These are phyloP conservation scores for Oryzaephilus surinamensis DNA, from an alignment of 1,140 invertebrate genomes.

Conservation along the genomic window DNA sequence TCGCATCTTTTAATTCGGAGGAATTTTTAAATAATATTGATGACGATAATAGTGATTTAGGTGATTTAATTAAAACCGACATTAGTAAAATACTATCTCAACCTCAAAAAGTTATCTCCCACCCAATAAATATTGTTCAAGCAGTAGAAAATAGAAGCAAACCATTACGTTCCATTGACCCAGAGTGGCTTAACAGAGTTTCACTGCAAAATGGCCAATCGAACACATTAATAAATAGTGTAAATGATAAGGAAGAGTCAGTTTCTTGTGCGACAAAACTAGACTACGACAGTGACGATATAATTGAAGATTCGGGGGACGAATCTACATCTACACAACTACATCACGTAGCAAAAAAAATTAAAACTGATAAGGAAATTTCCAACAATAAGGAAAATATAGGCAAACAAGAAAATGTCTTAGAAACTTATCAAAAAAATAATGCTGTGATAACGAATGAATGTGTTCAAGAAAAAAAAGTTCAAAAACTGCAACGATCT, in stretches of 20 bases:
- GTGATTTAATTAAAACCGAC: no score
- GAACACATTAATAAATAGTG: no score
- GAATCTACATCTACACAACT: conserved; percentile 26
- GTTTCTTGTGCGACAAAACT: no score
- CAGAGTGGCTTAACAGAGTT: conserved; percentile 32
- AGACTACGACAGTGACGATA: conserved; percentile 40
- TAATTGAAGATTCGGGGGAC: conserved; percentile 55
- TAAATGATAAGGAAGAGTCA: no score
- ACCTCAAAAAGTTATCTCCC: conserved; percentile 18
- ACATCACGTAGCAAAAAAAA: conserved; percentile 30
- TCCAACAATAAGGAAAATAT: neutral
- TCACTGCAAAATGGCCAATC: no score
- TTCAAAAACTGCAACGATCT: neutral
- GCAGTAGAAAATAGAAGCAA: conserved; percentile 24
- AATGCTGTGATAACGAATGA: neutral
- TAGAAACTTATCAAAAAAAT: no score
- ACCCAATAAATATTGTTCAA: conserved; percentile 37
- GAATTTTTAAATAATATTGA: no score
- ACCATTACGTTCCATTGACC: conserved; percentile 24
- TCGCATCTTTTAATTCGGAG: no score
- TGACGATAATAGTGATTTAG: no score
- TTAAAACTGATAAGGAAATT: conserved; percentile 12
- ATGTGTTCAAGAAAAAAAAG: neutral
- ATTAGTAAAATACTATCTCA: no score
- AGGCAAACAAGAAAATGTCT: neutral